Evolutionary conservation across 2,888 invertebrate species (phyloP).

Genomic region (Eucriotettix oculatus): DNA sequence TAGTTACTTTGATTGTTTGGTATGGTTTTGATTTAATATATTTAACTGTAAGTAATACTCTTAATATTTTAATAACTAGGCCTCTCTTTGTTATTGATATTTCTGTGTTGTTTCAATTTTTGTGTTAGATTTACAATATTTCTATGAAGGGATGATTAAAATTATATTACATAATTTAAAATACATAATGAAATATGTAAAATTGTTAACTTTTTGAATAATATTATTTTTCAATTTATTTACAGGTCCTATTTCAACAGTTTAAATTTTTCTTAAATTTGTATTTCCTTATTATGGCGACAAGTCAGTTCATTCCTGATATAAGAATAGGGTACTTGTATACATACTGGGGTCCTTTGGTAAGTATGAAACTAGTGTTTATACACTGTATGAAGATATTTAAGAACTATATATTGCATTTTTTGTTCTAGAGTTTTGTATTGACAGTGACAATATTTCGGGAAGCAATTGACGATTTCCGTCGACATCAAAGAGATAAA

Average conservation of each 20-base stretch:
- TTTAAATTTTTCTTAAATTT: conserved; percentile 98
- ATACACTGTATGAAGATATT: not conserved
- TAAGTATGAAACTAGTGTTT: conserved; percentile 22
- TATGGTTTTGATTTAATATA: too few species aligned
- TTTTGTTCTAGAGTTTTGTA: conserved; percentile 60
- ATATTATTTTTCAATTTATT: too few species aligned
- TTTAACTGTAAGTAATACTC: too few species aligned
- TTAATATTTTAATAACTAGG: too few species aligned
- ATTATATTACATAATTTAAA: too few species aligned
- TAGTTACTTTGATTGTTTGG: too few species aligned
- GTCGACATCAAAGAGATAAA: conserved; percentile 80
- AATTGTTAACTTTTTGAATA: too few species aligned
- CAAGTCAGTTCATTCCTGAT: conserved; percentile 94
- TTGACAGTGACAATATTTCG: conserved; percentile 87
- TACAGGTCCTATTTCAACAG: conserved; percentile 87
- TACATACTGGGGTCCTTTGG: conserved; percentile 97
- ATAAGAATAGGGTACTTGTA: conserved; percentile 93
- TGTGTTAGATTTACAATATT: too few species aligned
- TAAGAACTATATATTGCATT: conserved; percentile 1
- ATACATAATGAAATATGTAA: too few species aligned
- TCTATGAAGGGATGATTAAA: too few species aligned
- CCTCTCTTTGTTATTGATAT: too few species aligned
- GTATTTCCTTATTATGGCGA: conserved; percentile 95
- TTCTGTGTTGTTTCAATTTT: too few species aligned
- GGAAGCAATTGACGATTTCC: conserved; percentile 91